phyloP scores from a whole-genome alignment of 1,140 invertebrate genomes.

The Sycophila sp. region DNA sequence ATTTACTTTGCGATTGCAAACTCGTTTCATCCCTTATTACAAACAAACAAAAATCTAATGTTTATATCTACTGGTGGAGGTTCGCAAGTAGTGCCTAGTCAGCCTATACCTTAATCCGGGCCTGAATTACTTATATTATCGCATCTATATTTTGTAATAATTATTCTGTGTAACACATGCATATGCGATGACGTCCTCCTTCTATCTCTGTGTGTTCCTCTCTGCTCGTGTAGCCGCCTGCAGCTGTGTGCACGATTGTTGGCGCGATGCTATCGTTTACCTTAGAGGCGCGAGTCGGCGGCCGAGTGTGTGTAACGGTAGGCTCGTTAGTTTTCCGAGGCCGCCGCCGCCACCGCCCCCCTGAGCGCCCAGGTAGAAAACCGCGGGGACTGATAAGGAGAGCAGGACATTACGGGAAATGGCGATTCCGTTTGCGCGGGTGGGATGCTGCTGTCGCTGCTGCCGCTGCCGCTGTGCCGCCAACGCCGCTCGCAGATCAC shows the following conservation, averaged over 20 bases:
- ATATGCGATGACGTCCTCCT: no score
- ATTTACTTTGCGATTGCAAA: no score
- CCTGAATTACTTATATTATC: no score
- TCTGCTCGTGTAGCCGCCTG: slow-evolving; percentile 59
- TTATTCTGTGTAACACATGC: no score
- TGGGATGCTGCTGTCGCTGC: neutral
- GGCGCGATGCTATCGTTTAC: slow-evolving; percentile 52
- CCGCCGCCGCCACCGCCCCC: neutral
- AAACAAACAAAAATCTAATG: no score
- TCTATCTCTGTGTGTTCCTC: no score
- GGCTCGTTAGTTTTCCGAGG: slow-evolving; percentile 24
- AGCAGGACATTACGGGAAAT: slow-evolving; percentile 10
- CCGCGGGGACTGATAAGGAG: slow-evolving; percentile 25
- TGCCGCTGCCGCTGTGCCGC: no score
- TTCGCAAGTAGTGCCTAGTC: no score
- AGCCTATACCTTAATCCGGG: no score
- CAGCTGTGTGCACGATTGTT: slow-evolving; percentile 62
- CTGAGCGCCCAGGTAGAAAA: neutral
- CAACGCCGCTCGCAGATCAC: neutral
- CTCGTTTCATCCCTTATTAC: no score
- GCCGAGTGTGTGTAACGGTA: slow-evolving; percentile 27
- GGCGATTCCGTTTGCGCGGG: slow-evolving; percentile 3
- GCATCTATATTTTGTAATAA: no score
- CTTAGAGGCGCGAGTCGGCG: slow-evolving; percentile 40
- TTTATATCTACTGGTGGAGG: no score